These are phyloP conservation scores for Scomber colias DNA, from an alignment of 2,113 vertebrate species.

Conservation along the genomic window DNA sequence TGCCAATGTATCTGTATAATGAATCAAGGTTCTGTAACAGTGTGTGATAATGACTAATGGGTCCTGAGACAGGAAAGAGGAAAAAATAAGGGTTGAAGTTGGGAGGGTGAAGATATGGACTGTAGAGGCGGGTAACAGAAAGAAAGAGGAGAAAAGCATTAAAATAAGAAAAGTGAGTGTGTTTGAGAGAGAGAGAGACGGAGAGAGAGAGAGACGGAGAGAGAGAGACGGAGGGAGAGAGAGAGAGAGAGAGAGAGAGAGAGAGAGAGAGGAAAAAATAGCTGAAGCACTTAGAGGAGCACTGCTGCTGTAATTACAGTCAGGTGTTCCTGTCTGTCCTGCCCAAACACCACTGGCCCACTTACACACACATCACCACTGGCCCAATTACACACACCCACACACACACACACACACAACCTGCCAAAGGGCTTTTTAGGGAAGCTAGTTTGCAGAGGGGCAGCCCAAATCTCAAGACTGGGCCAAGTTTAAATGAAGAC, in stretches of 20 bases:
- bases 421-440: constrained; percentile 56
- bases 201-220: neutral
- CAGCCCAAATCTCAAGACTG: constrained; percentile 42
- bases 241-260: neutral
- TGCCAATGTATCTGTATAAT: constrained; percentile 14
- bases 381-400: constrained; percentile 35
- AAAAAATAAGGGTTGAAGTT: no score
- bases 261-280: constrained; percentile 23
- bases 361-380: constrained; percentile 16
- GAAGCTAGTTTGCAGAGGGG: constrained; percentile 43
- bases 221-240: constrained; percentile 8
- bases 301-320: constrained; percentile 71
- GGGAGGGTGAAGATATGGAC: no score
- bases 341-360: constrained; percentile 56
- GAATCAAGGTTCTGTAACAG: constrained; percentile 13
- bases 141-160: no score
- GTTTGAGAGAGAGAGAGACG: neutral
- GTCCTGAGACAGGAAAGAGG: no score
- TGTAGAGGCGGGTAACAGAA: no score
- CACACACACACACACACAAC: constrained; percentile 25
- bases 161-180: no score
- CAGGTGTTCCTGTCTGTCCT: constrained; percentile 62
- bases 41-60: neutral
- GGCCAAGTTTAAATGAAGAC: constrained; percentile 44
- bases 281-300: constrained; percentile 35